Conservation (phyloP, 2,113 vertebrate species). For the Mormyrus iriodes region DNA sequence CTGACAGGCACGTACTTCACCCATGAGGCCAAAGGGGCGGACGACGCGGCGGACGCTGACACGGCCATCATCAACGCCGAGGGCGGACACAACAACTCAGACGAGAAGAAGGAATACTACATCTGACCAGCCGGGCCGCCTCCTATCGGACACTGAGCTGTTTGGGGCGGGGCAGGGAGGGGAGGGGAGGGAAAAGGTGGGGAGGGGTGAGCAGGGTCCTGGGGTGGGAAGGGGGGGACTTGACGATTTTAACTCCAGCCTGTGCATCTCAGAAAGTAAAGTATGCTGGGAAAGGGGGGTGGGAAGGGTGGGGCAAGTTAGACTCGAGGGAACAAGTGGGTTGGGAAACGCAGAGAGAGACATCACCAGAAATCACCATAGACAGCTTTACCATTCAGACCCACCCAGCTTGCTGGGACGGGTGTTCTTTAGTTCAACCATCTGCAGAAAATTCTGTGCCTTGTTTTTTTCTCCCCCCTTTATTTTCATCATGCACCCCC, state of each 20-base stretch:
- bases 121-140: slow-evolving; percentile 76
- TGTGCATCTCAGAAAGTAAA: slow-evolving; percentile 27
- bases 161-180: slow-evolving; percentile 30
- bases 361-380: slow-evolving; percentile 49
- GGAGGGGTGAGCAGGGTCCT: slow-evolving; percentile 30
- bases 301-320: slow-evolving; percentile 47
- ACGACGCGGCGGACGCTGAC: slow-evolving; percentile 90
- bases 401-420: slow-evolving; percentile 66
- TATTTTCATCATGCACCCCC: slow-evolving; percentile 40
- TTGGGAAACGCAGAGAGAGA: slow-evolving; percentile 65
- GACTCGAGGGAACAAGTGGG: slow-evolving; percentile 27
- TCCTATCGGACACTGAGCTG: slow-evolving; percentile 48
- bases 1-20: slow-evolving; percentile 95
- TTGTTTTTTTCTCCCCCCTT: slow-evolving; percentile 79
- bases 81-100: slow-evolving; percentile 94
- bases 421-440: slow-evolving; percentile 85
- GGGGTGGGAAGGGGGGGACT: slow-evolving; percentile 18
- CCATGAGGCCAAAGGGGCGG: slow-evolving; percentile 98
- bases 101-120: slow-evolving; percentile 99
- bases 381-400: slow-evolving; percentile 81
- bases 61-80: slow-evolving; percentile 99
- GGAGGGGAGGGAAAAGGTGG: slow-evolving; percentile 36
- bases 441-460: slow-evolving; percentile 97
- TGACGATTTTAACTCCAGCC: slow-evolving; percentile 21
- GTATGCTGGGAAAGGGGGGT: slow-evolving; percentile 23